Percentiles rank a stretch among this genome's conserved stretches.
Evolutionary conservation across 2,888 invertebrate genomes (phyloP).

Genomic region (Cerceris rybyensis): DNA sequence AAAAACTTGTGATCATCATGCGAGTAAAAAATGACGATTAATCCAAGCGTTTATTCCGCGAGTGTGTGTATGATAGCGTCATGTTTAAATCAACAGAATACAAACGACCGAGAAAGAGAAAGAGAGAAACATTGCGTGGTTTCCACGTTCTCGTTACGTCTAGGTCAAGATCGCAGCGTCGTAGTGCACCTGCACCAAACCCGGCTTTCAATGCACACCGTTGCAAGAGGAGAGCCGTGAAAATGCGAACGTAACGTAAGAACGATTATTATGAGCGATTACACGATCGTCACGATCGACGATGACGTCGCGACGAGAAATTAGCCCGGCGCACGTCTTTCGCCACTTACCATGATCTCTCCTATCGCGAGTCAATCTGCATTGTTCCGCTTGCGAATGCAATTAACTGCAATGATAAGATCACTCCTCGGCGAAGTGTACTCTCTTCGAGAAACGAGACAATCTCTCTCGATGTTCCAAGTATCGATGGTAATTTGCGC

Average conservation of each 20-base stretch:
- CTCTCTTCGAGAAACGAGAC: too few relatives aligned
- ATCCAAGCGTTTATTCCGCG: neutral
- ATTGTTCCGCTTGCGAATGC: too few relatives aligned
- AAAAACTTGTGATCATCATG: too few relatives aligned
- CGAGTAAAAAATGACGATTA: too few relatives aligned
- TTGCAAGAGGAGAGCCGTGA: neutral
- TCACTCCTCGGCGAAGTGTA: too few relatives aligned
- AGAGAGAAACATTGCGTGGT: constrained; percentile 33
- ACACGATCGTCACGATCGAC: neutral
- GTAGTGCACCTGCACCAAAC: neutral
- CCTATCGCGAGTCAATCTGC: too few relatives aligned
- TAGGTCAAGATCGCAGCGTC: constrained; percentile 45
- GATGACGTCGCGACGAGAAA: constrained; percentile 19
- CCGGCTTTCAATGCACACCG: neutral
- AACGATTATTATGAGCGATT: constrained; percentile 27
- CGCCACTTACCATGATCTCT: neutral
- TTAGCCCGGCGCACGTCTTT: neutral
- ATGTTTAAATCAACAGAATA: constrained; percentile 10
- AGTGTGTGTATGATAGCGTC: neutral
- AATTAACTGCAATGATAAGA: too few relatives aligned
- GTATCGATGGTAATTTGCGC: too few relatives aligned
- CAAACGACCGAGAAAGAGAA: too few relatives aligned
- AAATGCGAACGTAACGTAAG: constrained; percentile 16
- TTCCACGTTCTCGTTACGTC: constrained; percentile 42
- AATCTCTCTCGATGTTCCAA: too few relatives aligned